Percentiles rank a stretch among this genome's conserved stretches.
phyloP scores from a whole-genome alignment of 2,797 vertebrate genomes.

The Muraenolepis orangiensis region DNA sequence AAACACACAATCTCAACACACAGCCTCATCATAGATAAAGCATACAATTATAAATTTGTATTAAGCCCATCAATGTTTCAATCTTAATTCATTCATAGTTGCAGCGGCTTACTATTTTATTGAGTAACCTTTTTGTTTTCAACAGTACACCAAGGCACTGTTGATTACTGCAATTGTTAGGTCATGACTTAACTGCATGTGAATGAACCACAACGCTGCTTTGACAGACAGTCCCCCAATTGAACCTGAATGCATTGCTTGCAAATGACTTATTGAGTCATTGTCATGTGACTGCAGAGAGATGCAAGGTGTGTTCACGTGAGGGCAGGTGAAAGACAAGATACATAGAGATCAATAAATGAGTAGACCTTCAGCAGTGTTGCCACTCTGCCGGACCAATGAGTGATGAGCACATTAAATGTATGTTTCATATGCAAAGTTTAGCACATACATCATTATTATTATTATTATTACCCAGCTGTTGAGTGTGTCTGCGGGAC shows the following conservation, averaged over 20 bases:
- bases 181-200: too few relatives aligned
- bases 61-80: too few relatives aligned
- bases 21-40: not conserved
- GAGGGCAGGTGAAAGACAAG: not conserved
- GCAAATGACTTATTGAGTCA: not conserved
- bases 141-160: too few relatives aligned
- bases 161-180: too few relatives aligned
- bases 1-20: not conserved
- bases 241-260: not conserved
- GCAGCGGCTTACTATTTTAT: too few relatives aligned
- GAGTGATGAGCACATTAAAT: not conserved
- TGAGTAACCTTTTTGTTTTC: too few relatives aligned
- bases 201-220: not conserved
- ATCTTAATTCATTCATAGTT: too few relatives aligned
- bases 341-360: not conserved
- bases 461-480: constrained; percentile 13
- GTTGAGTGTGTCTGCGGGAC: not conserved
- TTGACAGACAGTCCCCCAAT: not conserved
- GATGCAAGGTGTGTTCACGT: not conserved
- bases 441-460: not conserved
- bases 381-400: not conserved
- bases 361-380: not conserved
- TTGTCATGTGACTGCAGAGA: not conserved
- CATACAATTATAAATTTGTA: not conserved
- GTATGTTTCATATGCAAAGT: not conserved